Base-by-base conservation (phyloP, 2,888 invertebrate genomes). In the Julus scanicus region DNA sequence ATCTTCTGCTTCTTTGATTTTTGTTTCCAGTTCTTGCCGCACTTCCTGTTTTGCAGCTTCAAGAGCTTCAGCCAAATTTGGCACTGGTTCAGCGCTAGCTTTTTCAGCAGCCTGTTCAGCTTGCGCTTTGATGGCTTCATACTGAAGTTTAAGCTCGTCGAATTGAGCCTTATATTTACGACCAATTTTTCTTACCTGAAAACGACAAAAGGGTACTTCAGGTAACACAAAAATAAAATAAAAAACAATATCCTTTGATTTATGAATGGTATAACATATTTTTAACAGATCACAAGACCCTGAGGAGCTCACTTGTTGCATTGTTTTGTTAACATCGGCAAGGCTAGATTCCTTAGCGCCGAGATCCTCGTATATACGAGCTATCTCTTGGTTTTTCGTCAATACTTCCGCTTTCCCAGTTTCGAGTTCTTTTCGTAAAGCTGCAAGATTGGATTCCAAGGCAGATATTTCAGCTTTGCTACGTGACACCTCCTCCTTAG, bases 121-220 rank as follows among this genome's bases (percentile, higher is more conserved):
- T 84, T 90, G 89, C 0, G 80, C 87, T 39, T 87, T 57, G 44
- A 90, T n/a, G 9, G 86, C 89, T 87, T 90, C 90, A 88, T 90
- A 88, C 29, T 89, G 88, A 15, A 89, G 84, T 88, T 90, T 90
- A 17, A 90, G 89, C 90, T 97, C 97, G 91, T 96, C 96, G 91
- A 94, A 97, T 90, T 96, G 96, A 13, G 95, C 95, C 92, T 98
- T 98, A 92, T 98, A 98, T 91, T 97, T 97, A 91, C 97, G 96
- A 8, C 98, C 98, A 90, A 98, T 97, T 92, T 96, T 97, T 90
- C 96, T 94, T 87, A 93, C 90, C 92, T 93, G 6, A 1, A 40
- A 29, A 29, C 29, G 29, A 29, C 29, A 29, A 29, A 29, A 29
- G 29, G 29, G 29, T 1, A 29, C 29, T 29, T 29, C 29, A 29